Base-by-base conservation (phyloP, 1,140 invertebrate genomes). In the Drosophila tsacasi region DNA sequence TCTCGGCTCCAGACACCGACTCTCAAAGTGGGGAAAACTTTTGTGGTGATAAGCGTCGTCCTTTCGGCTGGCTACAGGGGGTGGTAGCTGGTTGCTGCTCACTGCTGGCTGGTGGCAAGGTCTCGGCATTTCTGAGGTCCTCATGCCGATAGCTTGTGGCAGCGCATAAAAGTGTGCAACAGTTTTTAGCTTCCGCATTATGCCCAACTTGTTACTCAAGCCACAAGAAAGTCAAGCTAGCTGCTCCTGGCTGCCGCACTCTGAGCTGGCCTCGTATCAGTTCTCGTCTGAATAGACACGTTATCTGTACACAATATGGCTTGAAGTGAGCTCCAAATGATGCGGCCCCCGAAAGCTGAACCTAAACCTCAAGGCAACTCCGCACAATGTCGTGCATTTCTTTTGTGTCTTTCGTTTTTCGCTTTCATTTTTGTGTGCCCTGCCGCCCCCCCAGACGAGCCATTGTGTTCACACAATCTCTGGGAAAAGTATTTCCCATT, bases 201-300 rank as follows among this genome's bases (percentile, higher is more conserved):
- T 77, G 65, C 60, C 69, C 75, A 82, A 85, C 86, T 90, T 81
- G 86, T 81, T 89, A 78, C 68, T 66, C 62, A 49, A 80, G 64
- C 66, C 66, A 52, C 66, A 69, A 37, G 71, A 67, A 80, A 78
- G 81, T 54, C 65, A 66, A 61, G 69, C 35, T 72, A 76, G 60
- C 67, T 25, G 66, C 54, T 72, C 52, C 65, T 32, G 42, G 23
- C 40, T 55, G 64, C 27, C 40, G 69, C 64, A 72, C 67, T 89
- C 81, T 79, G 76, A 64, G 40, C 80, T 83, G 76, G 63, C 77
- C 60, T 76, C 79, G 81, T 90, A 89, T 89, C 85, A 79, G 86
- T 82, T 90, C 68, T 82, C 79, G 85, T 74, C 86, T 89, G 85
- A 89, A 89, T 89, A 90, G 79, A 90, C 86, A 89, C 71, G 85